Percentiles rank a stretch among this genome's conserved stretches.
Conservation (phyloP, 2,113 vertebrate species). For the Pungitius pungitius region DNA sequence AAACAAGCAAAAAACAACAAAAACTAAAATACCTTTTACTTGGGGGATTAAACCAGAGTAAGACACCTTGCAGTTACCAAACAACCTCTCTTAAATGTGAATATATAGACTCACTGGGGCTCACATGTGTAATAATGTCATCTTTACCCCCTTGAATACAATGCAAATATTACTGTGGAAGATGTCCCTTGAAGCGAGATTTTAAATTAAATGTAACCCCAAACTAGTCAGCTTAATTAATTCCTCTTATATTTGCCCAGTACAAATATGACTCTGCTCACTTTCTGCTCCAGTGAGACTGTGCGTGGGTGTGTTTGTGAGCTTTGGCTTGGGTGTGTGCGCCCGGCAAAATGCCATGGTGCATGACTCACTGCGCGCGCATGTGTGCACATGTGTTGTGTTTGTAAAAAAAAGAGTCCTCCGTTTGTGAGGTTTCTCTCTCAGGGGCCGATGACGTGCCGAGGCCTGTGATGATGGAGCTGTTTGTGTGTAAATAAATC, state of each 20-base stretch:
- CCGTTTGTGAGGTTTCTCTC: conserved; percentile 27
- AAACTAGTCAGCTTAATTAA: conserved; percentile 49
- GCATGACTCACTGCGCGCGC: background rate
- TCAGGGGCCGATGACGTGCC: conserved; percentile 23
- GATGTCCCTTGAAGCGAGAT: conserved; percentile 37
- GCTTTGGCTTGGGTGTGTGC: background rate
- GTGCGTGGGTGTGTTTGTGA: background rate
- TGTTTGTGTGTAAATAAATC: conserved; percentile 60
- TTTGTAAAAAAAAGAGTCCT: conserved; percentile 16
- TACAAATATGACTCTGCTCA: conserved; percentile 42
- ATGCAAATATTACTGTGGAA: conserved; percentile 29
- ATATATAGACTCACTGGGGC: conserved; percentile 29
- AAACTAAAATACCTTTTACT: conserved; percentile 8
- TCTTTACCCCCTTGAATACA: conserved; percentile 39
- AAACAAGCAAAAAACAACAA: background rate
- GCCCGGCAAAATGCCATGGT: conserved; percentile 13
- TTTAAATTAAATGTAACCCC: conserved; percentile 43
- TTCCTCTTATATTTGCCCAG: conserved; percentile 33
- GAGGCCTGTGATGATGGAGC: conserved; percentile 10
- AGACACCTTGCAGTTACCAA: conserved; percentile 26
- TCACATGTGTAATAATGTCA: conserved; percentile 24
- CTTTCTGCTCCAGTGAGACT: conserved; percentile 28
- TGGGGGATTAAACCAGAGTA: conserved; percentile 26
- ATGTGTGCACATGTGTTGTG: conserved; percentile 13
- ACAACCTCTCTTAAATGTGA: conserved; percentile 37